Evolutionary conservation across 2,113 vertebrate genomes (phyloP).

Genomic region (Equus quagga): DNA sequence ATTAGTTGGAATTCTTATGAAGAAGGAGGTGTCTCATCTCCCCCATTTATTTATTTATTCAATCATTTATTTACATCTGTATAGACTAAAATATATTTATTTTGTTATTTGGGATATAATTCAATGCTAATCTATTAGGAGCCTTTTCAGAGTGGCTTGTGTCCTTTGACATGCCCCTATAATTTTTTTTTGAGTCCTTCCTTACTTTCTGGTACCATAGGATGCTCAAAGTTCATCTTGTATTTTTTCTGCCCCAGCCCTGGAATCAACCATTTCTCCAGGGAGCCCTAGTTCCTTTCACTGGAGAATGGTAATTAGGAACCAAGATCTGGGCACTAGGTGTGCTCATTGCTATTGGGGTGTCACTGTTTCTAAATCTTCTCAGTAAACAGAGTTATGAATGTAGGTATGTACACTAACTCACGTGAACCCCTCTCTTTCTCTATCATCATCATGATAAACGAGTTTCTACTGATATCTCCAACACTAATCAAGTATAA

Average conservation of each 20-base stretch:
- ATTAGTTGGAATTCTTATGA: constrained; percentile 21
- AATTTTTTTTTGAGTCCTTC: not conserved
- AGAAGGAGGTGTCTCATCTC: not conserved
- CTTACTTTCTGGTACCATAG: not conserved
- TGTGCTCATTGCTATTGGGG: not conserved
- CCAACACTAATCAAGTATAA: not conserved
- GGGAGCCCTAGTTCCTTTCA: not conserved
- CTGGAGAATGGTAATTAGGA: constrained; percentile 5
- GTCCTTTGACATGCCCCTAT: not conserved
- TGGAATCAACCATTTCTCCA: not conserved
- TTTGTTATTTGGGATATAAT: not conserved
- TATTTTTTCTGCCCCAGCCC: not conserved
- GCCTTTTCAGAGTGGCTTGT: not conserved
- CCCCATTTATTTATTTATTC: not conserved
- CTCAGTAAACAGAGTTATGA: not conserved
- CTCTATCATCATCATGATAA: not conserved
- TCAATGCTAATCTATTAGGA: not conserved
- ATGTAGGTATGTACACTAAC: not conserved
- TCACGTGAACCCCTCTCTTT: not conserved
- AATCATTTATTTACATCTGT: not conserved
- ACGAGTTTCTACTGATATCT: not conserved
- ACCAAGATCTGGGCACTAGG: not conserved
- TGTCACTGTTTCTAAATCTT: not conserved
- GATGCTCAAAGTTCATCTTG: not conserved
- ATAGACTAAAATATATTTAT: not conserved